These are phyloP conservation scores for Pogonognathellus flavescens DNA, from an alignment of 1,140 invertebrate genomes.

Conservation along the genomic window DNA sequence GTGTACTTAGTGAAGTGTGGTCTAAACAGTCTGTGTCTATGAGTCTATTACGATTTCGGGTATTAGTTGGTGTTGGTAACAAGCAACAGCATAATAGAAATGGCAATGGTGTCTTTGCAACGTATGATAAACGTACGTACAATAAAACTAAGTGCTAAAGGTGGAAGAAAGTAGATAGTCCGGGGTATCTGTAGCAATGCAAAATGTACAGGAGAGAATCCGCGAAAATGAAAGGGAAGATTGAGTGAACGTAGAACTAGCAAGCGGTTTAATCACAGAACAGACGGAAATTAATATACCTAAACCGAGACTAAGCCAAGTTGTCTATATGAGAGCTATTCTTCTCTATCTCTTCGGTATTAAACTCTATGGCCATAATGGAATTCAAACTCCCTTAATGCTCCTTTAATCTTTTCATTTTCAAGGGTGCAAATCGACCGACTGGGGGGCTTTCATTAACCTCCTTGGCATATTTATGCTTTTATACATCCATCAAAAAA, in stretches of 20 bases:
- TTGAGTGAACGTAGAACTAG: constrained; percentile 20
- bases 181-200: background rate
- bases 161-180: background rate
- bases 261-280: constrained; percentile 46
- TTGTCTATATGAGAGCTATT: background rate
- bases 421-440: constrained; percentile 45
- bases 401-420: constrained; percentile 37
- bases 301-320: constrained; percentile 40
- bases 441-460: constrained; percentile 38
- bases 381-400: constrained; percentile 44
- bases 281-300: constrained; percentile 43
- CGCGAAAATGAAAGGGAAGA: constrained; percentile 27
- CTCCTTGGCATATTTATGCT: constrained; percentile 22
- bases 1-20: too few relatives aligned
- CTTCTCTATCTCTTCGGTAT: background rate
- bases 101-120: background rate
- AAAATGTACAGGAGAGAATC: constrained; percentile 8
- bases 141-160: background rate
- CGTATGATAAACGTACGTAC: background rate
- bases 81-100: background rate
- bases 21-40: too few relatives aligned
- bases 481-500: constrained; percentile 43
- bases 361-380: constrained; percentile 22
- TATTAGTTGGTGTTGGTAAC: too few relatives aligned
- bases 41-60: too few relatives aligned